Evolutionary conservation across 2,797 vertebrate genomes (phyloP), one percentile per base, ranked within the genome.

Genomic region (Borostomias antarcticus): DNA sequence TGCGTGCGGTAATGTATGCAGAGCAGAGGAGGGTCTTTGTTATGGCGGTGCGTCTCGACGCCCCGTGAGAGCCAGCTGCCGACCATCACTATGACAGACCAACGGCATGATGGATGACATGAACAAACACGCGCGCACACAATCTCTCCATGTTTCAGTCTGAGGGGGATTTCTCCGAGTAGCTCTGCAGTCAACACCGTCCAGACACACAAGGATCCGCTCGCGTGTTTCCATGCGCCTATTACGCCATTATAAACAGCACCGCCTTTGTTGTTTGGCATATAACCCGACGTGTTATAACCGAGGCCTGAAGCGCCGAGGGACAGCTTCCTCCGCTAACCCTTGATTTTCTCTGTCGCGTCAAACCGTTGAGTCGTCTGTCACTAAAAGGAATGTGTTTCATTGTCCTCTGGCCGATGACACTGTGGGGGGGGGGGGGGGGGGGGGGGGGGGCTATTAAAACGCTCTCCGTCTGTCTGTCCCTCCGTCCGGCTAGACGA

Each of bases 51-150:
- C 1, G 48, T 51, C 23, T 15, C 9, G 17, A 25, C 51, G 68
- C 62, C 17, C 30, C 67, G 77, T 68, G 77, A 64, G 80, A 67
- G 61, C 86, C 89, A 89, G 89, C 84, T 88, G 86, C 82, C 85
- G 82, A 74, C 73, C 69, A 75, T 88, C 80, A 80, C 76, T 60
- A 51, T 86, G 85, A 88, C 88, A 88, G 80, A 84, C 82, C 78
- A 66, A 76, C 64, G 77, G 73, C 66, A 70, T 91, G 90, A 92
- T 89, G 84, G 85, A 91, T 89, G 86, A 80, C 80, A 64, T 10
- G 19, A 47, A 73, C 73, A 43, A 51, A 72, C 81, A 73, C 83
- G 21, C 58, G 28, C 25, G 47, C 64, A 52, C 64, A 13, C n/a
- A 5, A 8, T 19, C 8, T 25, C 48, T 51, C 17, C n/a, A 51